Base-by-base conservation (phyloP, 2,888 invertebrate genomes). In the Volucella bombylans region DNA sequence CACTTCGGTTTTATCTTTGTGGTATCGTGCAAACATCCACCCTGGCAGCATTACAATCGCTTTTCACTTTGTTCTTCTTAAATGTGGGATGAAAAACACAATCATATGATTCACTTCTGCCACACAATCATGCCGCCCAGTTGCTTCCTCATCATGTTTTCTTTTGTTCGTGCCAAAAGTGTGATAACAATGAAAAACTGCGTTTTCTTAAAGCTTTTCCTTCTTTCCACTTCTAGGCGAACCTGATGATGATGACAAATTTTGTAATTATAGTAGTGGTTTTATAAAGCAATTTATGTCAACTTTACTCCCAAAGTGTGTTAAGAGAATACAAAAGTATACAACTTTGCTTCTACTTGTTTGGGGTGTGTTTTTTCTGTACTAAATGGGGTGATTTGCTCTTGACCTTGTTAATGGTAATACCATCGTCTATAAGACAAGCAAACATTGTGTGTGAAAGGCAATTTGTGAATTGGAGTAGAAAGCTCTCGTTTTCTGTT, bases 141-240 rank as follows among this genome's bases (percentile, higher is more conserved):
- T 1, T 31, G 31, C 31, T 31, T 31, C 31, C 31, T 31, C 31
- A 6, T 31, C 4, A 31, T 31, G 31, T 31, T 45, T 15, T 18
- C 39, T 15, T 57, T 47, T 57, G 38, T 68, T 49, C 8, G 49
- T 61, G 69, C 69, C 69, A 69, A 69, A 15, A 69, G 47, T 38
- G 38, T 39, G 15, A 57, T 47, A 39, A 47, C 15, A 55, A 31
- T 31, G 31, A 31, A 31, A 31, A 4, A 31, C 31, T 31, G 31
- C 0, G 4, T 31, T 31, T 31, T 31, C 31, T 31, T 31, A 31
- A 31, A 31, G 31, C 31, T n/a, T 52, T 52, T 41, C n/a, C 8
- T 41, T 39, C 31, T 11, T 50, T 50, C 12, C 39, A 23, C 8
- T 64, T 50, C 64, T 50, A 50, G 47, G n/a, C 55, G 38, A 57